Evolutionary conservation across 2,113 vertebrate genomes (phyloP).

Genomic region (Tragelaphus strepsiceros): DNA sequence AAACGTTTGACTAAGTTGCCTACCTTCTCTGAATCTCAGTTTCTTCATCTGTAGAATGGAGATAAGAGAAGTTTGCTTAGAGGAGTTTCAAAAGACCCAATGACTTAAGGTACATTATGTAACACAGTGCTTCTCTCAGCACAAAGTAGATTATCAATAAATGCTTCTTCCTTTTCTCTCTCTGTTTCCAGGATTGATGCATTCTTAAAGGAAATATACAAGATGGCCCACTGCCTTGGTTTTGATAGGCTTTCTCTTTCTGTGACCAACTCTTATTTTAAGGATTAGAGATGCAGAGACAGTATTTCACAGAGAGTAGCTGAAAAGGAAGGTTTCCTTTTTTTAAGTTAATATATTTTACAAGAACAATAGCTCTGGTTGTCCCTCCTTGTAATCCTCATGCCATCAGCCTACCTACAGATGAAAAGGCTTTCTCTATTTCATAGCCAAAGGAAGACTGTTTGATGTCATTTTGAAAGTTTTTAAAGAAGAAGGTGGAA

Average conservation of each 20-base stretch:
- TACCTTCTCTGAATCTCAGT: not conserved
- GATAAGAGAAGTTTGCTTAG: not conserved
- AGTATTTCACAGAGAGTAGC: not conserved
- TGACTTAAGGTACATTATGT: not conserved
- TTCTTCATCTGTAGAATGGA: not conserved
- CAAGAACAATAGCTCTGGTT: conserved; percentile 35
- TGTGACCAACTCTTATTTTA: not conserved
- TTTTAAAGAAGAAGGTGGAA: conserved; percentile 60
- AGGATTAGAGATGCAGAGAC: not conserved
- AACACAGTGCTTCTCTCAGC: not conserved
- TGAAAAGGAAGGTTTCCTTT: not conserved
- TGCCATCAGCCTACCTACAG: not conserved
- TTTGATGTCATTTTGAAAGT: conserved; percentile 40
- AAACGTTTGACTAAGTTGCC: not conserved
- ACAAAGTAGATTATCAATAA: not conserved
- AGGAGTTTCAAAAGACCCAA: not conserved
- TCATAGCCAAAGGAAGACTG: conserved; percentile 34
- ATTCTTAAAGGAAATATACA: not conserved
- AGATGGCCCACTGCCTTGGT: not conserved
- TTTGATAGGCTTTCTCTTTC: not conserved
- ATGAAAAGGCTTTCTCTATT: conserved; percentile 52
- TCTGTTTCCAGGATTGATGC: not conserved
- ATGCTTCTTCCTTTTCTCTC: not conserved
- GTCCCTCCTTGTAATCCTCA: conserved; percentile 18
- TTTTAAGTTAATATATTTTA: conserved; percentile 25